Base-by-base conservation (phyloP, 1,140 invertebrate species). In the Zaprionus davidi region DNA sequence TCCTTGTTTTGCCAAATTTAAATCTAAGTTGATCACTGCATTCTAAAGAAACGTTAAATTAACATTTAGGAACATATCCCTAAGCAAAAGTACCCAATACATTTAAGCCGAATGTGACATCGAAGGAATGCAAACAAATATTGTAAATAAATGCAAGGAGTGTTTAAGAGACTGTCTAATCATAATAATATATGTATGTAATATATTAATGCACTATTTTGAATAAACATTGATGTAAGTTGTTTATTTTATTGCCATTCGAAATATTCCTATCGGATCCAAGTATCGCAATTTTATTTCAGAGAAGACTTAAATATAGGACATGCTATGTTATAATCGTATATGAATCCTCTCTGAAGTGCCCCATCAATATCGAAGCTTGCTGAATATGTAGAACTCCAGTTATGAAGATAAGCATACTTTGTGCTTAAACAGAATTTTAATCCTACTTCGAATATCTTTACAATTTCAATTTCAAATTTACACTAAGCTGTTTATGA, bases 31-130 rank as follows among this genome's bases (percentile, higher is more conserved):
- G n/a, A 41, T n/a, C n/a, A n/a, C 2, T n/a, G 15, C 41, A n/a
- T 38, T 12, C 36, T 15, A 5, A 46, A 17, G n/a, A 46, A 17
- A 17, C n/a, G n/a, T 17, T 3, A 9, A 17, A 34, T 60, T 34
- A 51, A 44, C 7, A 17, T 49, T 44, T 63, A 34, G 20, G 28
- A 34, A 46, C 26, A 24, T 49, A 49, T 49, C 55, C 26, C 28
- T 71, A 49, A 56, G 75, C 65, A 66, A 82, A 69, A 57, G 20
- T 34, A 57, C 24, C 28, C 24, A 46, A 59, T 34, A 69, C 17
- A 46, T 31, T 51, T 51, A 51, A 51, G 31, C 17, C 22, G 6
- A 12, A 15, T 7, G 22, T 59, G 15, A 51, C 9, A 24, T 24
- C 9, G 22, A 44, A 15, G n/a, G 59, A 69, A 34, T 57, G 15